phyloP scores from a whole-genome alignment of 64 coral and sea anemone species.

The Montipora capricornis region DNA sequence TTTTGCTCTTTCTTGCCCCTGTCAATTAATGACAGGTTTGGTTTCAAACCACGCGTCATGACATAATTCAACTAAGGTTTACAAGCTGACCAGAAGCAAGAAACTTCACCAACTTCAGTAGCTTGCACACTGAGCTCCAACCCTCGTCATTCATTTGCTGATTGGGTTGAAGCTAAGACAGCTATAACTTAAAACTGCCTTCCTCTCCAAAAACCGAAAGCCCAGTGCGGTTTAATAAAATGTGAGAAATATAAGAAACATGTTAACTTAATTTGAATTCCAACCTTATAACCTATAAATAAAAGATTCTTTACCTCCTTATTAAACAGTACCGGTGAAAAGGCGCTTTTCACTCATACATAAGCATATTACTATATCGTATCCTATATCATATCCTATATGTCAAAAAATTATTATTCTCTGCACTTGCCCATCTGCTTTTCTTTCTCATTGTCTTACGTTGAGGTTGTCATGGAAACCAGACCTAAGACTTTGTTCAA shows the following conservation, averaged over 20 bases:
- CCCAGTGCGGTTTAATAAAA: background rate
- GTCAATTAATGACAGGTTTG: no score
- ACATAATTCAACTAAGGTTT: no score
- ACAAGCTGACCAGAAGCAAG: no score
- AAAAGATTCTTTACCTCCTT: background rate
- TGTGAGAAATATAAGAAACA: background rate
- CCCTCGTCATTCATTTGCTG: background rate
- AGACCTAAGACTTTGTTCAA: background rate
- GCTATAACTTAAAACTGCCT: background rate
- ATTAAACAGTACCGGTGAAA: no score
- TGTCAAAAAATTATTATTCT: no score
- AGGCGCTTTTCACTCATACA: no score
- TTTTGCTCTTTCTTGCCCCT: background rate
- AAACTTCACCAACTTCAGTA: no score
- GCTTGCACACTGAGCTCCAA: no score
- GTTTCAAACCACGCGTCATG: no score
- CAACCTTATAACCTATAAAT: slow-evolving; percentile 5
- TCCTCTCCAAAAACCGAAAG: background rate
- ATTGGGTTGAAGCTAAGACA: background rate
- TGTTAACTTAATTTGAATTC: background rate
- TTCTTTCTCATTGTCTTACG: background rate
- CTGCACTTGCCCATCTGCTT: background rate
- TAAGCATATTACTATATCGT: no score
- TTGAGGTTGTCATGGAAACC: background rate
- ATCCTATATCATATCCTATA: no score